Evolutionary conservation across 1,140 invertebrate genomes (phyloP).

Genomic region (Lasioglossum albipes): DNA sequence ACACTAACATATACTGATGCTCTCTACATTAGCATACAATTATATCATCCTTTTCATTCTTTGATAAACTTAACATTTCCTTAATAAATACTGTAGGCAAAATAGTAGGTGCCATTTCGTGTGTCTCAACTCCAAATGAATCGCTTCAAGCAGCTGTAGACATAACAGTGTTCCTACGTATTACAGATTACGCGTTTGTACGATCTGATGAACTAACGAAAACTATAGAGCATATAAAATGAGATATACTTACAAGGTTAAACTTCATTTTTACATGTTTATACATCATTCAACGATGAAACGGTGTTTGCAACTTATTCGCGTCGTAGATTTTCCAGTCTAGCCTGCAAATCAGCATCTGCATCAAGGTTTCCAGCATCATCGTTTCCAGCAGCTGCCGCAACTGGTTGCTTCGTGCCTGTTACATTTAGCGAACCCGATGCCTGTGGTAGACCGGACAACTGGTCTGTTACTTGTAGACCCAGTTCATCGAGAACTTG

Average conservation of each 20-base stretch:
- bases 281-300: constrained; percentile 10
- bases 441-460: constrained; percentile 91
- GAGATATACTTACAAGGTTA: constrained; percentile 9
- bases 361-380: constrained; percentile 87
- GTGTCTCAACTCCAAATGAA: background rate
- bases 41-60: background rate
- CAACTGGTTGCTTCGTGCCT: constrained; percentile 80
- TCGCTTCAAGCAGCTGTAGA: background rate
- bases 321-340: constrained; percentile 94
- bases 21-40: background rate
- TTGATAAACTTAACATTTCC: background rate
- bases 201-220: background rate
- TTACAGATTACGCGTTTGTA: background rate
- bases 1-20: background rate
- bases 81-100: background rate
- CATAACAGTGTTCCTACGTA: background rate
- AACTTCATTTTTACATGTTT: constrained; percentile 29
- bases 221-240: constrained; percentile 3
- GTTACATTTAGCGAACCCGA: constrained; percentile 75
- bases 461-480: constrained; percentile 93
- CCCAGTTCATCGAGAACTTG: constrained; percentile 99
- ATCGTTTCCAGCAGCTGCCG: constrained; percentile 79
- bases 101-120: background rate
- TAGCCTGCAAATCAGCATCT: constrained; percentile 96
- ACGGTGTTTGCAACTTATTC: constrained; percentile 82